Base-by-base conservation (phyloP, 2,888 invertebrate species). In the Tuta absoluta region DNA sequence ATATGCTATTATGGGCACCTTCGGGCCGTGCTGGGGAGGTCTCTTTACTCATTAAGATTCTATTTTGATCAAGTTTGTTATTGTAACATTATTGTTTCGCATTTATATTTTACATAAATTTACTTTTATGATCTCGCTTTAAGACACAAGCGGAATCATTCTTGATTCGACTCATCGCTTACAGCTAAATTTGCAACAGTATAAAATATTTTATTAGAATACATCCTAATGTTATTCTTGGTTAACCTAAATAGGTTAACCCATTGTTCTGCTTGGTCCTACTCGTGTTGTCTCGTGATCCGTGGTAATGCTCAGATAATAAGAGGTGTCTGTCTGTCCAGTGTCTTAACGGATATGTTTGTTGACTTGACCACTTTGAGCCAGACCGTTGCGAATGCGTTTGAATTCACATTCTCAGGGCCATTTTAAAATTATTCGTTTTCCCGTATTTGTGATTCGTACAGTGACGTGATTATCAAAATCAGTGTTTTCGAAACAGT, bases 231-330 rank as follows among this genome's bases (percentile, higher is more conserved):
- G 75, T 78, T 76, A 77, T 75, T 84, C 84, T 86, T 82, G 84
- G 70, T 73, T 72, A 75, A 76, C 78, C 75, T 71, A 80, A 76
- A 81, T 81, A 78, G 77, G 78, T 81, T 82, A 76, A 75, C 74
- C 77, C 75, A 71, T 74, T 70, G 69, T 74, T 73, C 73, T 67
- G 65, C 69, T 79, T 84, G 84, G 79, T 85, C 74, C 76, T 28
- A 48, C 21, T 11, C 23, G 7, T 17, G 49, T 23, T 17, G 49
- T 23, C 21, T 49, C 82, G 78, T 83, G 81, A 82, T 82, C 87
- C 82, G 80, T 89, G 84, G 81, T 82, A 88, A 85, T 85, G 70
- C 76, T 81, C n/a, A 56, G 33, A 24, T 14, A 56, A 79, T 84
- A 79, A 80, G 82, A 72, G 79, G 23, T 23, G 24, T 23, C 48